phyloP scores from a whole-genome alignment of 2,797 vertebrate species.

The Acanthurus tractus region DNA sequence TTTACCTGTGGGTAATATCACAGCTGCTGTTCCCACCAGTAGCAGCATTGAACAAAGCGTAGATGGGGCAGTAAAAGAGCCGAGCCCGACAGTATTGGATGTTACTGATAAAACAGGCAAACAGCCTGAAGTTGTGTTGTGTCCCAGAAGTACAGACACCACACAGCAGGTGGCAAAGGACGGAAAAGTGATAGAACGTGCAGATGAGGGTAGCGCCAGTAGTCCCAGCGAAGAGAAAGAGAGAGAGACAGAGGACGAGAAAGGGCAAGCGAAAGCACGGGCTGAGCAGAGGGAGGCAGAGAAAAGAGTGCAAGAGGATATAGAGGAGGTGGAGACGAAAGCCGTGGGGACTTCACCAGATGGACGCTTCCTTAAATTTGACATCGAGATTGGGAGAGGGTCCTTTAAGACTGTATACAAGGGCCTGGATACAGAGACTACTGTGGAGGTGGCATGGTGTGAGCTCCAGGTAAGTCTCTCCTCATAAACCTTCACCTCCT shows the following conservation, averaged over 20 bases:
- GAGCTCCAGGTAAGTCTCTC: slow-evolving; percentile 94
- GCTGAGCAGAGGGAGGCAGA: slow-evolving; percentile 85
- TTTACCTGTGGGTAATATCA: background rate
- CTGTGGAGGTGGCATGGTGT: slow-evolving; percentile 99
- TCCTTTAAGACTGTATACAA: slow-evolving; percentile 99
- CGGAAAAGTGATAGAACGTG: slow-evolving; percentile 56
- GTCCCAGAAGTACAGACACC: slow-evolving; percentile 35
- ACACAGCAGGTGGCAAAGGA: slow-evolving; percentile 41
- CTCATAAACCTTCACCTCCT: background rate
- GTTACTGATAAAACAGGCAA: slow-evolving; percentile 43
- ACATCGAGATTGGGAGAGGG: slow-evolving; percentile 97
- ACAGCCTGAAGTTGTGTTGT: slow-evolving; percentile 20
- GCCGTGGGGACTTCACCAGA: slow-evolving; percentile 96
- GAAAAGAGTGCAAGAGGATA: slow-evolving; percentile 89
- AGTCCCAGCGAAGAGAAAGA: slow-evolving; percentile 70
- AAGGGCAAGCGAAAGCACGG: slow-evolving; percentile 78
- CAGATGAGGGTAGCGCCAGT: slow-evolving; percentile 68
- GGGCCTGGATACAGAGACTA: slow-evolving; percentile 97
- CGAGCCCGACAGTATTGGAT: slow-evolving; percentile 68
- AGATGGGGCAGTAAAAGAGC: slow-evolving; percentile 54
- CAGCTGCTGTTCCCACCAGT: slow-evolving; percentile 11
- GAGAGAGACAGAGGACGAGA: slow-evolving; percentile 76
- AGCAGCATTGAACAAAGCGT: slow-evolving; percentile 21
- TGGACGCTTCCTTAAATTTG: slow-evolving; percentile 97
- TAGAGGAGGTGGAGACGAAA: slow-evolving; percentile 97